Conservation (phyloP, 2,888 invertebrate species). For the Noctua pronuba region DNA sequence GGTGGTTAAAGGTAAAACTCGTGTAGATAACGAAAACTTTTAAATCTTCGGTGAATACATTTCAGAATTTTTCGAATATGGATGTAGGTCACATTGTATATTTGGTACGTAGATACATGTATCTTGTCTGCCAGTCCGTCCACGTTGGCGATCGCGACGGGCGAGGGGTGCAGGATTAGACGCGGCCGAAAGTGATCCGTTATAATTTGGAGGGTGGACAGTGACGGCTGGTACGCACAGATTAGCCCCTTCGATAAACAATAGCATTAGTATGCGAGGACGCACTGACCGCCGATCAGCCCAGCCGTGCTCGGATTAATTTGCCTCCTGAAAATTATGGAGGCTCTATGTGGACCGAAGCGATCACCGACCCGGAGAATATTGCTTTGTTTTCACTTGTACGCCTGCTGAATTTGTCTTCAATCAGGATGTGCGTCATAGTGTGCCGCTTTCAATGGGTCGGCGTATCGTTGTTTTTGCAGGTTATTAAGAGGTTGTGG, state of each 20-base stretch:
- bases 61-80: background rate
- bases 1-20: background rate
- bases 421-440: conserved; percentile 62
- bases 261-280: conserved; percentile 90
- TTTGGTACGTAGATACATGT: conserved; percentile 32
- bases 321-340: conserved; percentile 89
- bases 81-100: conserved; percentile 30
- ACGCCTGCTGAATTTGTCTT: conserved; percentile 73
- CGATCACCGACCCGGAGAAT: conserved; percentile 81
- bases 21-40: background rate
- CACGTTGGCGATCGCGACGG: conserved; percentile 70
- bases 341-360: conserved; percentile 80
- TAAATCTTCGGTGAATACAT: background rate
- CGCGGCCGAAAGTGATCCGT: conserved; percentile 88
- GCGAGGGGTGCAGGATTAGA: conserved; percentile 82
- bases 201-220: conserved; percentile 89
- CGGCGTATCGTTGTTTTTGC: conserved; percentile 51
- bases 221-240: conserved; percentile 90
- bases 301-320: conserved; percentile 89
- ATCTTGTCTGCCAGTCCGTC: conserved; percentile 56
- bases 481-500: conserved; percentile 42
- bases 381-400: conserved; percentile 84
- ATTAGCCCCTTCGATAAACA: conserved; percentile 91
- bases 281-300: conserved; percentile 89
- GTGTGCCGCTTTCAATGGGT: conserved; percentile 45